Evolutionary conservation across 1,140 invertebrate genomes (phyloP).

Genomic region (Papilio aristodemus): DNA sequence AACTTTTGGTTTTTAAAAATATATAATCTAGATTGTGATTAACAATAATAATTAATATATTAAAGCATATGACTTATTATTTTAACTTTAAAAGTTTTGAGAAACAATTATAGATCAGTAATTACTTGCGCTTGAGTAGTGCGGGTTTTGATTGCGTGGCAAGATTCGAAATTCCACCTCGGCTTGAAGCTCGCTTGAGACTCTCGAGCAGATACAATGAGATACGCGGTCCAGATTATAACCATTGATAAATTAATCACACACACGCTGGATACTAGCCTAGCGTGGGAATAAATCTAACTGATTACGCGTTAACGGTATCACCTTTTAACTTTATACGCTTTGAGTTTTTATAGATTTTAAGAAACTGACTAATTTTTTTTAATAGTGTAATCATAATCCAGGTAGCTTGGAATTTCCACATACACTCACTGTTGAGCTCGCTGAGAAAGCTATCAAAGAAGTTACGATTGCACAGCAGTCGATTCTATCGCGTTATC

Average conservation of each 20-base stretch:
- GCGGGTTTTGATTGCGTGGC: slow-evolving; percentile 44
- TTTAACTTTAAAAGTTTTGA: neutral
- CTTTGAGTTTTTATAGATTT: slow-evolving; percentile 1
- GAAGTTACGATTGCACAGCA: too few species aligned
- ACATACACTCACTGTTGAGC: too few species aligned
- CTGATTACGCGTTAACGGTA: slow-evolving; percentile 4
- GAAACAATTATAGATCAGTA: slow-evolving; percentile 21
- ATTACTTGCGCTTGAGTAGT: slow-evolving; percentile 11
- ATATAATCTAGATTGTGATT: neutral
- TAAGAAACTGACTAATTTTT: too few species aligned
- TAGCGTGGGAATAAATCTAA: slow-evolving; percentile 28
- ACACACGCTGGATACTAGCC: slow-evolving; percentile 50
- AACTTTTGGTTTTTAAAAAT: too few species aligned
- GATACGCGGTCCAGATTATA: slow-evolving; percentile 53
- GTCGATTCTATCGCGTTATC: too few species aligned
- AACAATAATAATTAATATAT: slow-evolving; percentile 26
- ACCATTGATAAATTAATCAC: slow-evolving; percentile 57
- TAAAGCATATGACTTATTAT: neutral
- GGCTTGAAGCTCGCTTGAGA: slow-evolving; percentile 46
- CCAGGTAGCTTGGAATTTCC: too few species aligned
- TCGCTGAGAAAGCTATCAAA: too few species aligned
- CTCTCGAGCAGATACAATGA: slow-evolving; percentile 41
- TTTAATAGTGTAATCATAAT: too few species aligned
- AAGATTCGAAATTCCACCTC: slow-evolving; percentile 44
- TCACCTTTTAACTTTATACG: neutral